Base-by-base conservation (phyloP, 2,113 vertebrate species). In the Salvelinus sp. region DNA sequence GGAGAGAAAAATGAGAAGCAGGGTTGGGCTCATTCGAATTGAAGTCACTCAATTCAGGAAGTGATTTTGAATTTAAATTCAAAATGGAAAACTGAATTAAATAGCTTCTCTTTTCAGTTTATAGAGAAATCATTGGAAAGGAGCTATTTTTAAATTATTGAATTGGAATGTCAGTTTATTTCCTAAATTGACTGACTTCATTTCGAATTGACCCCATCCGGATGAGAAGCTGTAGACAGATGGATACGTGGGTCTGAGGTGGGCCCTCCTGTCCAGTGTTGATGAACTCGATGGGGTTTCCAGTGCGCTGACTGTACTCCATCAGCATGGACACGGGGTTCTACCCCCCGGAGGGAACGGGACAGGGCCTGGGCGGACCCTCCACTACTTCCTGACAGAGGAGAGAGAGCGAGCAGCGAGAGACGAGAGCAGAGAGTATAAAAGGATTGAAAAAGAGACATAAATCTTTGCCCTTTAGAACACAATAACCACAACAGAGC, bases 271-370 rank as follows among this genome's bases (percentile, higher is more conserved):
- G 96, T 33, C 96, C 93, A 0, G 97, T 94, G 79, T 96, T 93
- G 72, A 96, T 94, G 83, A 99, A 99, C 77, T 98, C 97, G 5
- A 97, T 90, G 1, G 92, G 77, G 72, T 94, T 93, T 22, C 97
- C 96, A 0, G 94, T 92, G 67, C 97, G 97, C 69, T 99, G 97
- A 16, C 96, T 94, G 47, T 97, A 96, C 78, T 99, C 97, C 90
- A 98, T 97, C 25, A 98, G 75, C 0, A 97, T 82, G 0, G 96
- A 97, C 79, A 99, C 95, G 0, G 97, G 97, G 73, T 97, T 97
- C 85, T 98, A 57, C 96, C 97, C 1, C 95, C 93, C 2, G 94
- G 93, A 95, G 80, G 76, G 44, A 89, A 57, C 82, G 88, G 18
- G 20, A 88, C 79, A 69, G 72, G 0, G 90, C 92, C 88, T 77